Percentiles rank a stretch among this genome's conserved stretches.
These are phyloP conservation scores for Rhinophrynus dorsalis DNA, from an alignment of 2,797 vertebrate genomes.

Conservation along the genomic window DNA sequence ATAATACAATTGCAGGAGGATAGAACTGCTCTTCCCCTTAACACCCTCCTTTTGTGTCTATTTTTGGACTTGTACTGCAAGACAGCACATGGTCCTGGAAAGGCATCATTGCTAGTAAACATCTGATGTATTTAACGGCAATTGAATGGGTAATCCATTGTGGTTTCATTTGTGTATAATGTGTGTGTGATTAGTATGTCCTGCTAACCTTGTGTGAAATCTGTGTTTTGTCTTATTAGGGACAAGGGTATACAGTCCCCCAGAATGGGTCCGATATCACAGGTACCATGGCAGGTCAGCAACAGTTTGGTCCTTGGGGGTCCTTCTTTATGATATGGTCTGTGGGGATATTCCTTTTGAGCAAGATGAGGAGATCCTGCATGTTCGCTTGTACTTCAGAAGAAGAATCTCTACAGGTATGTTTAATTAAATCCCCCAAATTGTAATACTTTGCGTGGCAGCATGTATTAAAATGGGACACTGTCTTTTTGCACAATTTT, in stretches of 20 bases:
- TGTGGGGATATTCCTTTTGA: slow-evolving; percentile 97
- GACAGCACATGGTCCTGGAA: slow-evolving; percentile 64
- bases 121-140: slow-evolving; percentile 59
- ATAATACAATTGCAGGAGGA: slow-evolving; percentile 30
- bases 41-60: slow-evolving; percentile 71
- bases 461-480: background rate
- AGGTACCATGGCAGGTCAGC: slow-evolving; percentile 95
- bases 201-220: background rate
- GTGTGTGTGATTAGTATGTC: background rate
- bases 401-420: slow-evolving; percentile 88
- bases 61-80: slow-evolving; percentile 67
- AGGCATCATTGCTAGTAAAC: slow-evolving; percentile 62
- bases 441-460: background rate
- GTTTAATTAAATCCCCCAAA: background rate
- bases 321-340: slow-evolving; percentile 96
- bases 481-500: accelerated
- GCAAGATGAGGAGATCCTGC: slow-evolving; percentile 94
- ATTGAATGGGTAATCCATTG: background rate
- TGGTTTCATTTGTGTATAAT: background rate
- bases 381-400: slow-evolving; percentile 89
- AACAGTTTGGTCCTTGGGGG: slow-evolving; percentile 94
- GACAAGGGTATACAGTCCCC: slow-evolving; percentile 94
- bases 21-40: slow-evolving; percentile 36
- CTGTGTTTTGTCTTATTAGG: slow-evolving; percentile 62
- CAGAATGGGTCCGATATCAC: slow-evolving; percentile 96